Conservation (phyloP, 2,113 vertebrate species). For the Cheirogaleus medius region DNA sequence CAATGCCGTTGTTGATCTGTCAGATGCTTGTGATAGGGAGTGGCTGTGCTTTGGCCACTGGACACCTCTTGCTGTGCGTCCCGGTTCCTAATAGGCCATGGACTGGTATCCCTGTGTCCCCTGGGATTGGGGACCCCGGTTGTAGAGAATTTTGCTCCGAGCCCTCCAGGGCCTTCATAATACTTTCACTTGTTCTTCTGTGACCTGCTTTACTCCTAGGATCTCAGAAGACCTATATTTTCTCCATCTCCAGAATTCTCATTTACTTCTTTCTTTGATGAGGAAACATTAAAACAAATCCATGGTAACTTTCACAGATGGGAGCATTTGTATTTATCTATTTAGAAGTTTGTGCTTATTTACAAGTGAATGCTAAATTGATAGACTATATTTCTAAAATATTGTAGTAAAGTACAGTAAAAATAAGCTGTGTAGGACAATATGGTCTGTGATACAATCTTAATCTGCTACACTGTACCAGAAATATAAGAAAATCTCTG, state of each 20-base stretch:
- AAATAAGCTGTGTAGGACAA: background rate
- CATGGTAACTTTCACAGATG: background rate
- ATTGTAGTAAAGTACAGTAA: background rate
- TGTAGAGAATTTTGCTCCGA: background rate
- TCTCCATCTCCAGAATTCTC: background rate
- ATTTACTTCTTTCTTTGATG: background rate
- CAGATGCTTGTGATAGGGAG: too few relatives aligned
- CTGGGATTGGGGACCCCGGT: background rate
- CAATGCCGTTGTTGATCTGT: too few relatives aligned
- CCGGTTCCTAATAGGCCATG: too few relatives aligned
- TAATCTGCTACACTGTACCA: background rate
- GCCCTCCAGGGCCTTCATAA: background rate
- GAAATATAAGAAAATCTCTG: background rate
- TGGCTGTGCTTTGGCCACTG: too few relatives aligned
- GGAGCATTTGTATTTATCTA: background rate
- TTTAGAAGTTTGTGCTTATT: conserved; percentile 4
- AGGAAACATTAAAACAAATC: background rate
- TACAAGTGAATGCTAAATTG: background rate
- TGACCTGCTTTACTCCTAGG: background rate
- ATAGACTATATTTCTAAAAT: background rate
- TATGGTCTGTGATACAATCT: background rate
- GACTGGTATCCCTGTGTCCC: too few relatives aligned
- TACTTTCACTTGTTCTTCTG: background rate
- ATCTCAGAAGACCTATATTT: background rate
- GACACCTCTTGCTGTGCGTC: too few relatives aligned